Conservation (phyloP, 2,888 invertebrate genomes). For the Seladonia tumulorum region DNA sequence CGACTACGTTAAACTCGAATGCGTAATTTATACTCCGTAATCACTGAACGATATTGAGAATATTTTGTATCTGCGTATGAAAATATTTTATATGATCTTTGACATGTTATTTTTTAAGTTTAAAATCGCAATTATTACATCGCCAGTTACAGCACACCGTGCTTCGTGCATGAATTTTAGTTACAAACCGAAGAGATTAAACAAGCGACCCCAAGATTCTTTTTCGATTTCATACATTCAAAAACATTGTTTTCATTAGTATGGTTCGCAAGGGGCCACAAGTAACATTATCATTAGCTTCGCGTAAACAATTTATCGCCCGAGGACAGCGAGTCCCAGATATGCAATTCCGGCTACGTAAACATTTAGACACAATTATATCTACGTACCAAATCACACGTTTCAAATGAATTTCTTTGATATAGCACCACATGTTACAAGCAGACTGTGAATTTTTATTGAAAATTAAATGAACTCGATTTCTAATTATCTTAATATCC, state of each 20-base stretch:
- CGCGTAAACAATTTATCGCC: background rate
- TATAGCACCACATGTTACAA: background rate
- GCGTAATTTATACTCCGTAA: background rate
- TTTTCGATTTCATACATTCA: background rate
- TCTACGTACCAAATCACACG: background rate
- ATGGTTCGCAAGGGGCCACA: background rate
- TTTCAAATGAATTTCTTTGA: background rate
- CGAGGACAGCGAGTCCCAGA: background rate
- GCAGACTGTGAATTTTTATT: background rate
- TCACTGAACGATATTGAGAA: background rate
- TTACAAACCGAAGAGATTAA: background rate
- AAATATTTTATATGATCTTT: background rate
- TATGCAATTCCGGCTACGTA: background rate
- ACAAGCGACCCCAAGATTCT: background rate
- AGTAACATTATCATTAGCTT: background rate
- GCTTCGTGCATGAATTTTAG: background rate
- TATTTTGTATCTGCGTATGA: background rate
- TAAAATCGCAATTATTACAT: background rate
- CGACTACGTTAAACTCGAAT: background rate
- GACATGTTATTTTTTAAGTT: background rate
- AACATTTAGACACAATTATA: background rate
- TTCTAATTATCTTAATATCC: no score
- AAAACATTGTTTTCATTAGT: background rate
- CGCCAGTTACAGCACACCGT: no score
- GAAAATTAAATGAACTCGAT: background rate